A percentile compares a stretch with the other conserved stretches of the same genome.
These are phyloP conservation scores for Pyrochroa serraticornis DNA, from an alignment of 2,888 invertebrate genomes.

Conservation along the genomic window DNA sequence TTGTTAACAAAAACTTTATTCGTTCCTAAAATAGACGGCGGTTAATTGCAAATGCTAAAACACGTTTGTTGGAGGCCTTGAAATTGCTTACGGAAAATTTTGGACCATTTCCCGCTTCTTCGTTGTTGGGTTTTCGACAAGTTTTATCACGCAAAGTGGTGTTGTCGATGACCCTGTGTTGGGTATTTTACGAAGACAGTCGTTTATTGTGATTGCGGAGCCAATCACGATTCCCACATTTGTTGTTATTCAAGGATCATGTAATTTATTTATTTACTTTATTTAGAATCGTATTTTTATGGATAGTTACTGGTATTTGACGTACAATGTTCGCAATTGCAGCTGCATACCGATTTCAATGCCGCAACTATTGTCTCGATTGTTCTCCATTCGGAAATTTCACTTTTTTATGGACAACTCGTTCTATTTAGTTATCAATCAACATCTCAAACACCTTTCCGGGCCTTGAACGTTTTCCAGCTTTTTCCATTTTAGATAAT, in stretches of 20 bases:
- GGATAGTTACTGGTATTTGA: not conserved
- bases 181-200: slow-evolving; percentile 14
- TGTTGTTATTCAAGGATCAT: slow-evolving; percentile 31
- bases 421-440: no score
- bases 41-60: not conserved
- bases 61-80: slow-evolving; percentile 5
- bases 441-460: no score
- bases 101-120: not conserved
- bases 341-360: no score
- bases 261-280: slow-evolving; percentile 21
- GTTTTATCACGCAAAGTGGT: slow-evolving; percentile 11
- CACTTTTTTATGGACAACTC: not conserved
- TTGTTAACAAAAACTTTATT: no score
- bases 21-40: not conserved
- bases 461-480: no score
- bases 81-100: not conserved
- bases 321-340: no score
- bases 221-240: slow-evolving; percentile 34
- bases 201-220: slow-evolving; percentile 1
- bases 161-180: slow-evolving; percentile 28
- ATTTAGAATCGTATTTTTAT: not conserved
- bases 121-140: no score
- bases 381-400: not conserved
- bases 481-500: no score
- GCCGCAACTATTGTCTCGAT: not conserved